Evolutionary conservation across 2,797 vertebrate genomes (phyloP).

Genomic region (Lates japonicus): DNA sequence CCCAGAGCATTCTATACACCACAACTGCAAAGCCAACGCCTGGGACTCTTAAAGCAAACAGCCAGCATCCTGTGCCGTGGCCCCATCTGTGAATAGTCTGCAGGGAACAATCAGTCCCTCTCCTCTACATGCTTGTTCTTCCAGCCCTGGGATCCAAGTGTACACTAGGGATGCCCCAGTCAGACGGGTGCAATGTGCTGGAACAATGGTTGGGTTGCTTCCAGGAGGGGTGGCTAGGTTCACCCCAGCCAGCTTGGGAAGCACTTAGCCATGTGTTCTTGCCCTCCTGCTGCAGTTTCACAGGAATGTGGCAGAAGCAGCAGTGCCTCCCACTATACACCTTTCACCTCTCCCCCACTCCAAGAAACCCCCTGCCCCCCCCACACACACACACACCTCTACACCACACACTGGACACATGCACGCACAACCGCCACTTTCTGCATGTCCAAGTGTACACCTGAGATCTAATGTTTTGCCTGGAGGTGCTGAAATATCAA

Average conservation of each 20-base stretch:
- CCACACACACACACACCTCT: slow-evolving; percentile 10
- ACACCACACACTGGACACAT: slow-evolving; percentile 29
- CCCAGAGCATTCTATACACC: slow-evolving; percentile 75
- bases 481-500: slow-evolving; percentile 77
- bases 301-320: slow-evolving; percentile 70
- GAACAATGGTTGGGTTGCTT: slow-evolving; percentile 81
- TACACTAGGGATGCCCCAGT: slow-evolving; percentile 74
- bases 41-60: slow-evolving; percentile 85
- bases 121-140: slow-evolving; percentile 73
- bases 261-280: slow-evolving; percentile 76
- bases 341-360: slow-evolving; percentile 24
- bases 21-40: slow-evolving; percentile 78
- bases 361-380: slow-evolving; percentile 22
- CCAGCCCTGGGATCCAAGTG: slow-evolving; percentile 72
- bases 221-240: slow-evolving; percentile 76
- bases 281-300: slow-evolving; percentile 60
- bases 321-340: slow-evolving; percentile 47
- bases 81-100: slow-evolving; percentile 83
- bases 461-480: slow-evolving; percentile 74
- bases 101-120: slow-evolving; percentile 82
- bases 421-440: slow-evolving; percentile 46
- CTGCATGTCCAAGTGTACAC: slow-evolving; percentile 67
- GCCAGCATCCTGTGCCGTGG: slow-evolving; percentile 77
- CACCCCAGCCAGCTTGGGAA: slow-evolving; percentile 78
- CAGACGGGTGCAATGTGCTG: slow-evolving; percentile 83